Percentiles rank a stretch among this genome's conserved stretches.
These are phyloP conservation scores for Lydus trimaculatus DNA, from an alignment of 2,888 invertebrate species.

Conservation along the genomic window DNA sequence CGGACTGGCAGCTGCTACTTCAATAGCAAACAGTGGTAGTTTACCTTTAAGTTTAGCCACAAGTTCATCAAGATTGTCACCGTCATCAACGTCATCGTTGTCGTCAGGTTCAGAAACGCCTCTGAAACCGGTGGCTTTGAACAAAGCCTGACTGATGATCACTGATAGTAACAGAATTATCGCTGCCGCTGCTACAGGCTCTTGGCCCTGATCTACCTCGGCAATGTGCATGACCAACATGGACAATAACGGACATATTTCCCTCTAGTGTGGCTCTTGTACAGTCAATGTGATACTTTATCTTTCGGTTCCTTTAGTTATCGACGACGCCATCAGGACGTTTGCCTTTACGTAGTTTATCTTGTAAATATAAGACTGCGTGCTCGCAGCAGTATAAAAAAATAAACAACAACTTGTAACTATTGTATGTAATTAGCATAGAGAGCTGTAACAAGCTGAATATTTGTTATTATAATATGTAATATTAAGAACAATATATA, in stretches of 20 bases:
- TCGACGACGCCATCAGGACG: constrained; percentile 37
- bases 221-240: constrained; percentile 49
- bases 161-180: constrained; percentile 4
- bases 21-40: constrained; percentile 45
- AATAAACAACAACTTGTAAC: no score
- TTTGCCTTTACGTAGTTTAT: constrained; percentile 39
- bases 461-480: constrained; percentile 59
- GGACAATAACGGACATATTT: constrained; percentile 54
- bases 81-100: constrained; percentile 68
- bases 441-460: constrained; percentile 52
- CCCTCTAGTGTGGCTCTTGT: constrained; percentile 51
- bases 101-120: constrained; percentile 67
- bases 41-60: constrained; percentile 63
- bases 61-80: constrained; percentile 65
- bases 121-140: constrained; percentile 60
- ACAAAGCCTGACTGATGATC: constrained; percentile 57
- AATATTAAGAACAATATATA: constrained; percentile 50
- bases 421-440: constrained; percentile 60
- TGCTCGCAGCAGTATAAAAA: constrained; percentile 57
- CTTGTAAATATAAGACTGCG: constrained; percentile 47
- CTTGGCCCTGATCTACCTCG: constrained; percentile 58
- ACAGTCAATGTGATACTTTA: constrained; percentile 59
- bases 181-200: constrained; percentile 37
- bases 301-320: constrained; percentile 59
- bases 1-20: constrained; percentile 53